Percentiles rank a stretch among this genome's conserved stretches.
These are phyloP conservation scores for Thaumetopoea pityocampa DNA, from an alignment of 1,140 invertebrate species.

Conservation along the genomic window DNA sequence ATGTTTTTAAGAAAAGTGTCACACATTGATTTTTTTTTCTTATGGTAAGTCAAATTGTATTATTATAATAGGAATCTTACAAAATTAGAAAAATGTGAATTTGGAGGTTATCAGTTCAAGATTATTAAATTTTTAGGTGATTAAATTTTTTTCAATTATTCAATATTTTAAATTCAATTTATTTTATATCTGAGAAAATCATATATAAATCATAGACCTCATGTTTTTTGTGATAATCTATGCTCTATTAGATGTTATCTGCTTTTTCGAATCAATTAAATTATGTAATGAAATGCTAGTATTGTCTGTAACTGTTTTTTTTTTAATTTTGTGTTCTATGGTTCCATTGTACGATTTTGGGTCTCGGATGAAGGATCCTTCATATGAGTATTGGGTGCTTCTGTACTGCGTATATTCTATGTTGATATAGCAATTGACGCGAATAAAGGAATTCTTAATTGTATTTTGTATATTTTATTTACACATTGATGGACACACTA, in stretches of 20 bases:
- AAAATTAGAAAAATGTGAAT: conserved; percentile 2
- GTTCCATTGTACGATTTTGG: background rate
- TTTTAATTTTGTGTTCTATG: conserved; percentile 8
- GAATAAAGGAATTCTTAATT: too few species aligned
- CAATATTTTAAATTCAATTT: too few species aligned
- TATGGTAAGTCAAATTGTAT: conserved; percentile 9
- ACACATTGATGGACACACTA: too few species aligned
- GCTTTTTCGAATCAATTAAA: conserved; percentile 51
- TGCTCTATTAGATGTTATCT: too few species aligned
- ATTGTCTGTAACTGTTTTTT: conserved; percentile 12
- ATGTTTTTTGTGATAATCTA: too few species aligned
- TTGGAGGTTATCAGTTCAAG: too few species aligned
- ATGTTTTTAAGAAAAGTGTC: conserved; percentile 16
- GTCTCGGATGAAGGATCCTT: too few species aligned
- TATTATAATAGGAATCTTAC: conserved; percentile 9
- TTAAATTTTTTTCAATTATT: background rate
- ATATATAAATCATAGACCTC: too few species aligned
- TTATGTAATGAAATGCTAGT: conserved; percentile 2
- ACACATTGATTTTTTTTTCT: conserved; percentile 12
- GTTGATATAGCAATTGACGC: conserved; percentile 32
- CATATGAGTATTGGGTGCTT: conserved; percentile 6
- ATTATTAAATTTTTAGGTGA: conserved; percentile 3
- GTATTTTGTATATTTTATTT: too few species aligned
- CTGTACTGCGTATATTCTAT: conserved; percentile 7
- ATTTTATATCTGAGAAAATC: too few species aligned